Conservation (phyloP, 2,113 vertebrate genomes). For the Oncorhynchus gorbuscha region DNA sequence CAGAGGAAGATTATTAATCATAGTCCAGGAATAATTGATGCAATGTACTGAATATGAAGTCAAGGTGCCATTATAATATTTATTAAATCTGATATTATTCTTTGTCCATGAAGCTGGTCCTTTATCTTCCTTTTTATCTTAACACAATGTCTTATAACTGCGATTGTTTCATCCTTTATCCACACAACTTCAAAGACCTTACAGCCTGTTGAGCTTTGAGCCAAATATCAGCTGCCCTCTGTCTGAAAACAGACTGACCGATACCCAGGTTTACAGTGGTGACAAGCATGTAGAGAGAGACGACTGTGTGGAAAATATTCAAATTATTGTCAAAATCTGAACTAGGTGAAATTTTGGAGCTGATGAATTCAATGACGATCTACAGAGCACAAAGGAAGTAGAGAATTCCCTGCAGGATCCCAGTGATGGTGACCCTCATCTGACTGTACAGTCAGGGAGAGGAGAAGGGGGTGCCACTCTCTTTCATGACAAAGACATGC, state of each 20-base stretch:
- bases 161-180: too few species aligned
- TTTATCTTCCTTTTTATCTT: neutral
- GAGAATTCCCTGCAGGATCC: slow-evolving; percentile 23
- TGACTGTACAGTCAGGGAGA: slow-evolving; percentile 5
- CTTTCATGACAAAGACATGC: slow-evolving; percentile 8
- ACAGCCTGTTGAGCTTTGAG: neutral
- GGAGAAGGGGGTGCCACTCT: slow-evolving; percentile 13
- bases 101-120: neutral
- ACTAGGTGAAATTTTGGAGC: too few species aligned
- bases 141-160: neutral
- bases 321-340: too few species aligned
- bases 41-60: neutral
- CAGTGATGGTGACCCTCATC: slow-evolving; percentile 20
- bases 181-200: neutral
- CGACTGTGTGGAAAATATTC: too few species aligned
- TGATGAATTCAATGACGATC: too few species aligned
- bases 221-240: neutral
- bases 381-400: neutral
- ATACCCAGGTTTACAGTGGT: slow-evolving; percentile 14
- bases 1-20: too few species aligned
- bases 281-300: neutral
- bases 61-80: neutral
- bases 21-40: neutral
- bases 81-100: neutral
- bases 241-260: neutral